Conservation (phyloP, 2,113 vertebrate species). For the Albula goreensis region DNA sequence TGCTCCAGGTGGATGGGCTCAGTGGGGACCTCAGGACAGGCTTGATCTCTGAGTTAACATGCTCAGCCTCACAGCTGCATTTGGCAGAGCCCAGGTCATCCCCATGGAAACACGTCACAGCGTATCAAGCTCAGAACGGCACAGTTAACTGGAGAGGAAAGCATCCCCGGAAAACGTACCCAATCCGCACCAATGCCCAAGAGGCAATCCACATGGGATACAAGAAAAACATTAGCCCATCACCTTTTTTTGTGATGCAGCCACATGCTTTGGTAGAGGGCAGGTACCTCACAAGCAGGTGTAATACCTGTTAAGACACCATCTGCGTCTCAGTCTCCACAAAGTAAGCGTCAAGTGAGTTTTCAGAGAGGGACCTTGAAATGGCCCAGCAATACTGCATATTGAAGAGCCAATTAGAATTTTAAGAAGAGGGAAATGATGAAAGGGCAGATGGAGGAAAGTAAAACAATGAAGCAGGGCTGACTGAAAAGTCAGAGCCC, state of each 20-base stretch:
- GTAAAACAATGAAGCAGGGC: neutral
- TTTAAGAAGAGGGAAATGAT: neutral
- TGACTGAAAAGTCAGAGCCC: neutral
- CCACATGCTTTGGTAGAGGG: neutral
- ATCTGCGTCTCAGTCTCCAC: neutral
- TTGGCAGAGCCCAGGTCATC: too few relatives aligned
- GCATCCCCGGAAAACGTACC: neutral
- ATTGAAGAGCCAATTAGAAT: constrained; percentile 21
- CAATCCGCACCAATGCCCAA: neutral
- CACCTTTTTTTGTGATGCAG: neutral
- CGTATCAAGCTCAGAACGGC: neutral
- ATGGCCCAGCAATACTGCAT: neutral
- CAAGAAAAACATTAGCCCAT: neutral
- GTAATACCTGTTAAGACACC: neutral
- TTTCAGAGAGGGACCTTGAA: neutral
- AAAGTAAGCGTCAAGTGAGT: neutral
- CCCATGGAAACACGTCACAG: too few relatives aligned
- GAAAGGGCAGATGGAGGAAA: neutral
- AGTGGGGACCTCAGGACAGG: neutral
- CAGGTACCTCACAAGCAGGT: neutral
- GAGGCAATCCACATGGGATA: neutral
- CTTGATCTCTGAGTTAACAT: neutral
- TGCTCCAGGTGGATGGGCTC: neutral
- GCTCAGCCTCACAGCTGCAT: neutral
- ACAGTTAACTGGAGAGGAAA: neutral